Base-by-base conservation (phyloP, 2,113 vertebrate genomes). In the Oenanthe melanoleuca region DNA sequence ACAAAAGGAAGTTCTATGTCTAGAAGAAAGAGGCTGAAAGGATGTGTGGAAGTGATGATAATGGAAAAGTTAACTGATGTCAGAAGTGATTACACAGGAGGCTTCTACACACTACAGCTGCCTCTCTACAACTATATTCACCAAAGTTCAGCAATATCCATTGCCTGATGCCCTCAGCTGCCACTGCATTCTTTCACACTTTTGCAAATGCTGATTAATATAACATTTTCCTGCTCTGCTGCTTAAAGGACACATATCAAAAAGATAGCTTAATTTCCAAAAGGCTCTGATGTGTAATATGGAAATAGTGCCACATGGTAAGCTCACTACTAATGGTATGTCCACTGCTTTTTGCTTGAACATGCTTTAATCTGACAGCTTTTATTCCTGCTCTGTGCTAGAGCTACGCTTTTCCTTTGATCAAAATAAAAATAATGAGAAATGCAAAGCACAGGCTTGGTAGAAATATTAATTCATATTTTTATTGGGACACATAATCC, bases 31-130 rank as follows among this genome's bases (percentile, higher is more conserved):
- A 86, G n/a, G 22, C 71, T 94, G 70, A 88, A 95, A 86, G 34
- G 38, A 61, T 77, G 22, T 88, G 94, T 92, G 79, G 67, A 91
- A 95, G 29, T 77, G 37, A 88, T 66, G 71, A 90, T 87, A 92
- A 94, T 85, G 63, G 70, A 96, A 86, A 96, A 93, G 63, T 85
- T 94, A 95, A 80, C 59, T 69, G 88, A 82, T 66, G 60, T 56
- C 73, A 91, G 64, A 79, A 91, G 72, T 74, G 86, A 94, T 94
- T 93, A 74, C 64, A 82, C 45, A 77, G 55, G 87, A 88, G 45
- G 42, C 29, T 93, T 84, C 65, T 2, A 2, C 0, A 0, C 56
- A 57, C 19, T 31, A 4, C 42, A 31, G 29, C 34, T 2, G 4
- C 49, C 26, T 91, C 87, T 75, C 57, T 74, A 66, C 60, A 80